Base-by-base conservation (phyloP, 1,140 invertebrate species). In the Glomeris maerens region DNA sequence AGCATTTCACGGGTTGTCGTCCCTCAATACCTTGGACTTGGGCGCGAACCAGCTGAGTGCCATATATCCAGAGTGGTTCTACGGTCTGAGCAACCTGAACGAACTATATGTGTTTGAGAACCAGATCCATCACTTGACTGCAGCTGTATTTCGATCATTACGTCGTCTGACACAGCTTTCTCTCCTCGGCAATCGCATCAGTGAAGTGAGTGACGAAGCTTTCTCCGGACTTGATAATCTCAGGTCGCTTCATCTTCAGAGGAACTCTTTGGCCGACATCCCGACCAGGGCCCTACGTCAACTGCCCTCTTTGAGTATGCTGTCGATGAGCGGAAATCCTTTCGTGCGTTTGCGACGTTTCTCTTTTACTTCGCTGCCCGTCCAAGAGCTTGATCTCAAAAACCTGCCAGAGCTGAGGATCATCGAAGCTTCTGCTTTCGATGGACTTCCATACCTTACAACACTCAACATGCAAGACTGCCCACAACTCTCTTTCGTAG, bases 401-500 rank as follows among this genome's bases (percentile, higher is more conserved):
- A 62, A 65, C 41, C 63, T 67, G 60, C 62, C 64, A 2, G 50
- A 61, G 20, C 59, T 73, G 13, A 29, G 20, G 13, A 58, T 69
- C 0, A 59, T 72, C 17, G 68, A 71, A 40, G 51, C 57, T 17
- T 56, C 62, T 31, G 63, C 69, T 1, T 72, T 73, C 52, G 56
- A 56, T 45, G 66, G 71, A 55, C 54, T 72, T 26, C 59, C 60
- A 13, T 54, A 61, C 27, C 55, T 72, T 2, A 44, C 51, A 0
- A 61, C 56, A 22, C 46, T 72, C 27, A 56, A 67, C 42, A 49
- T 72, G 21, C 62, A 66, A 47, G 60, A 68, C 48, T 71, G 71
- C 57, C 55, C 55, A 1, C 56, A 62, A 26, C 58, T 73, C 2
- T 54, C 62, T 2, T 72, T 63, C 50, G 57, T 73, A 7, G 64